A percentile compares a stretch with the other conserved stretches of the same genome.
Conservation (phyloP, 2,797 vertebrate species). For the Pantherophis alleghaniensis region DNA sequence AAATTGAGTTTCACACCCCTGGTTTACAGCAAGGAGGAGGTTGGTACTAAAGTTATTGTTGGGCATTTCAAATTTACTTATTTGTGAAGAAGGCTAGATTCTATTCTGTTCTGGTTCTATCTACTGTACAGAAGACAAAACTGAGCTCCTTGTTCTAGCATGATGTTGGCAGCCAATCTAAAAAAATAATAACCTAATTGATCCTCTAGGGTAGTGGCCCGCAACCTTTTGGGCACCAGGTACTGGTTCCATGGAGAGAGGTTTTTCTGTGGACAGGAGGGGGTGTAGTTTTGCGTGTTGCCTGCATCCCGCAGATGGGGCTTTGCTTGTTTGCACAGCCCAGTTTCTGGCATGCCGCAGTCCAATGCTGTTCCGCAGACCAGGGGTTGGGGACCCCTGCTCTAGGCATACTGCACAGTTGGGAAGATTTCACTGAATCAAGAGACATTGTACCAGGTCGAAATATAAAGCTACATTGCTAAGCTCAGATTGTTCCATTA, state of each 20-base stretch:
- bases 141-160: background rate
- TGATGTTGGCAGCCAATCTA: background rate
- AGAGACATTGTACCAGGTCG: background rate
- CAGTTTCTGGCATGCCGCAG: no score
- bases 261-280: no score
- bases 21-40: conserved; percentile 31
- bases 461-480: background rate
- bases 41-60: conserved; percentile 27
- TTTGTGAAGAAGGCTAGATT: background rate
- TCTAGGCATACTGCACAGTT: no score
- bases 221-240: no score
- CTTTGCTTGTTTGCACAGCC: no score
- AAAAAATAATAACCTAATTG: background rate
- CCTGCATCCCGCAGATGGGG: no score
- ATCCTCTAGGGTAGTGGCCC: background rate
- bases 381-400: no score
- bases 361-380: no score
- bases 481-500: background rate
- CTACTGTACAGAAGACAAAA: background rate
- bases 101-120: background rate
- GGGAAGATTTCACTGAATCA: background rate
- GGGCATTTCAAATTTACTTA: conserved; percentile 36
- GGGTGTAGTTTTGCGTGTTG: no score
- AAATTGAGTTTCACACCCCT: no score
- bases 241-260: no score